Conservation (phyloP, 2,888 invertebrate genomes). For the Amphipyra berbera region DNA sequence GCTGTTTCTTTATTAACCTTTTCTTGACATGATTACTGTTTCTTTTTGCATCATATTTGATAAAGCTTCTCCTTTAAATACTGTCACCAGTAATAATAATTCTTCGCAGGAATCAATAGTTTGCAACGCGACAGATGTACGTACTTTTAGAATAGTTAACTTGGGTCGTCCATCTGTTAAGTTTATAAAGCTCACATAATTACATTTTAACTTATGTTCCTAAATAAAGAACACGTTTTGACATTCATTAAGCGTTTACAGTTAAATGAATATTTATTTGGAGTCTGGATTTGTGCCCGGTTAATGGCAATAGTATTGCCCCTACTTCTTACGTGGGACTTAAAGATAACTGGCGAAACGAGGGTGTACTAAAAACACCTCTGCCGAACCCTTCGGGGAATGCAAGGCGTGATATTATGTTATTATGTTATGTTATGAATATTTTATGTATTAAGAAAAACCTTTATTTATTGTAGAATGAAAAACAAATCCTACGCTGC, state of each 20-base stretch:
- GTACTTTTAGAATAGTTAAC: slow-evolving; percentile 11
- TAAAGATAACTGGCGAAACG: too few relatives aligned
- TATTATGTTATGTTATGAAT: too few relatives aligned
- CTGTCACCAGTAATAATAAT: slow-evolving; percentile 11
- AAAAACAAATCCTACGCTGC: not conserved
- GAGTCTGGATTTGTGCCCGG: too few relatives aligned
- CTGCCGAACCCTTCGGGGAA: too few relatives aligned
- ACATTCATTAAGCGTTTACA: not conserved
- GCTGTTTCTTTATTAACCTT: slow-evolving; percentile 56
- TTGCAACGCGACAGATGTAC: slow-evolving; percentile 33
- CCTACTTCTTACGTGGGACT: too few relatives aligned
- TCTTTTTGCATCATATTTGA: slow-evolving; percentile 45
- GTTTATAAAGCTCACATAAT: not conserved
- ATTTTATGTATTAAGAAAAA: too few relatives aligned
- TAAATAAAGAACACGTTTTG: slow-evolving; percentile 2
- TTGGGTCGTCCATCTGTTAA: slow-evolving; percentile 17
- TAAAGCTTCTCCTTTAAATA: slow-evolving; percentile 13
- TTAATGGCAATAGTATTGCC: too few relatives aligned
- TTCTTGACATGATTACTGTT: slow-evolving; percentile 55
- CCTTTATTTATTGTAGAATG: too few relatives aligned
- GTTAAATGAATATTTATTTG: too few relatives aligned
- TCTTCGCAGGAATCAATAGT: slow-evolving; percentile 12
- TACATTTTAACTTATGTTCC: not conserved
- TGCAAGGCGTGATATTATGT: too few relatives aligned
- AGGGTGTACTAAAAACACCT: too few relatives aligned